Percentiles rank a stretch among this genome's conserved stretches.
Conservation (phyloP, 2,888 invertebrate genomes). For the Napeogenes sylphis region DNA sequence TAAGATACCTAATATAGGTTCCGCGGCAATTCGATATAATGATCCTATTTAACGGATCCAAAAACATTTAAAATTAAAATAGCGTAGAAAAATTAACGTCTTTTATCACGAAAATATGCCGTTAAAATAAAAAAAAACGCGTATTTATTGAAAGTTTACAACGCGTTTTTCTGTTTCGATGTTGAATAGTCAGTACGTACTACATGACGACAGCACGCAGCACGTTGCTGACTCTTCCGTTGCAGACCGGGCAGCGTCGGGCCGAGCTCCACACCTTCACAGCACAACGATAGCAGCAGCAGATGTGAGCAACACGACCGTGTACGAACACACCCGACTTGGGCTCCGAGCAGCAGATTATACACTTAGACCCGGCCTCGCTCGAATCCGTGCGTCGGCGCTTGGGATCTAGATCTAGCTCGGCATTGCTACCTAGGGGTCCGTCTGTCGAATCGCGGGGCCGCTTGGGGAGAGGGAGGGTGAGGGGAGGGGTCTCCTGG, state of each 20-base stretch:
- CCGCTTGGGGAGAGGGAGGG: conserved; percentile 11
- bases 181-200: background rate
- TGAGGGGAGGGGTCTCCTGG: conserved; percentile 40
- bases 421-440: background rate
- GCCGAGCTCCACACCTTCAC: conserved; percentile 80
- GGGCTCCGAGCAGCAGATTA: conserved; percentile 79
- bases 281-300: conserved; percentile 84
- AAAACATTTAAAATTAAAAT: no score
- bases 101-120: no score
- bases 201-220: conserved; percentile 77
- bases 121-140: no score
- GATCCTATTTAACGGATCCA: background rate
- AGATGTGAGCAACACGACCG: conserved; percentile 81
- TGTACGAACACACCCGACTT: conserved; percentile 84
- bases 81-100: no score
- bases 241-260: conserved; percentile 83
- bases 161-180: no score
- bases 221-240: conserved; percentile 81
- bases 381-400: no score
- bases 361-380: conserved; percentile 59
- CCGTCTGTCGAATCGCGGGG: background rate
- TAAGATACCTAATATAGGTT: background rate
- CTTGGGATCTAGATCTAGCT: background rate
- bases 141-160: no score
- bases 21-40: background rate